These are phyloP conservation scores for Caenorhabditis plicata DNA, from an alignment of 2,888 invertebrate genomes.

Conservation along the genomic window DNA sequence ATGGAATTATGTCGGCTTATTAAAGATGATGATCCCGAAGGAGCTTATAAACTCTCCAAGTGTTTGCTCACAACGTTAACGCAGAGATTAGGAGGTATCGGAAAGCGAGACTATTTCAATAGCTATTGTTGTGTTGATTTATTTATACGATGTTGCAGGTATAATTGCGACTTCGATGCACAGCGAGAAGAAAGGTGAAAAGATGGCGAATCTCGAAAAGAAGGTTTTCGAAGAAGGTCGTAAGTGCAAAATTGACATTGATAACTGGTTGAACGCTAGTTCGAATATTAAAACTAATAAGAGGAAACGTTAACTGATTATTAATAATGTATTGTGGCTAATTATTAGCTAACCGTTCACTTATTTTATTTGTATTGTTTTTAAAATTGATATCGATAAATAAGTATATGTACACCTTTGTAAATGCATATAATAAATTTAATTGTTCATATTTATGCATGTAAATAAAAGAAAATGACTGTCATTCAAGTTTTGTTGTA, in stretches of 20 bases:
- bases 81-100: constrained; percentile 33
- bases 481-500: no score
- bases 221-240: constrained; percentile 12
- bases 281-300: constrained; percentile 2
- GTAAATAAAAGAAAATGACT: no score
- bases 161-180: constrained; percentile 31
- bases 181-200: constrained; percentile 22
- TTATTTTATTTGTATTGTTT: no score
- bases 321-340: neutral
- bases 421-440: no score
- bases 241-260: constrained; percentile 19
- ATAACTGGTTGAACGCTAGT: constrained; percentile 14
- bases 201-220: constrained; percentile 24
- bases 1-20: constrained; percentile 21
- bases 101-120: no score
- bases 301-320: constrained; percentile 5
- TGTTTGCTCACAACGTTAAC: constrained; percentile 36
- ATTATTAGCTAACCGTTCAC: no score
- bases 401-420: no score
- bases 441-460: no score
- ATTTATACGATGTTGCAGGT: constrained; percentile 23
- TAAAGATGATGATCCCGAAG: constrained; percentile 13
- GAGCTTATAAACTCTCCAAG: constrained; percentile 24
- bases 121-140: neutral
- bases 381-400: no score